A percentile compares a stretch with the other conserved stretches of the same genome.
phyloP scores from a whole-genome alignment of 2,797 vertebrate species.

The Phataginus tetradactyla region DNA sequence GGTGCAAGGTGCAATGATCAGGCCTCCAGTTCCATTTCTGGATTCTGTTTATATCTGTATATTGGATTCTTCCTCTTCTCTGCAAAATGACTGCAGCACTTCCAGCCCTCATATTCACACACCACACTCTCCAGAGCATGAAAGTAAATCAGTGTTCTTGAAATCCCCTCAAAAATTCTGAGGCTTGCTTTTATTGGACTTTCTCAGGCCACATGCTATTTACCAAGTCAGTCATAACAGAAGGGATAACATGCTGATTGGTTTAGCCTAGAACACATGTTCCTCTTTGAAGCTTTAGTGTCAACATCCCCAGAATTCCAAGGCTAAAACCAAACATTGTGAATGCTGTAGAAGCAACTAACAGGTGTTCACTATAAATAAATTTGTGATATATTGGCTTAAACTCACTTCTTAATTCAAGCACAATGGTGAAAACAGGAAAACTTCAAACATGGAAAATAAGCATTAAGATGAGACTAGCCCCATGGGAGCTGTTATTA shows the following conservation, averaged over 20 bases:
- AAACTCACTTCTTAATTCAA: constrained; percentile 27
- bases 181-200: neutral
- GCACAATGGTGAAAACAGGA: neutral
- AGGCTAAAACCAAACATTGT: neutral
- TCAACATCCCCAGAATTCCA: neutral
- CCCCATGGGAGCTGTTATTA: neutral
- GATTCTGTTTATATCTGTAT: neutral
- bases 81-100: neutral
- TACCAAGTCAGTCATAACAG: neutral
- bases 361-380: neutral
- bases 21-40: neutral
- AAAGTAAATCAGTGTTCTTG: neutral
- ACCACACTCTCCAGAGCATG: neutral
- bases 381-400: neutral
- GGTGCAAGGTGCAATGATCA: neutral
- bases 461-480: neutral
- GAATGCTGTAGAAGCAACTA: neutral
- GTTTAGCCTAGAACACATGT: neutral
- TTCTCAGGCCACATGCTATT: neutral
- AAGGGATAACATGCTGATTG: neutral
- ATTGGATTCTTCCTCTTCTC: neutral
- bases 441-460: neutral
- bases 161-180: neutral
- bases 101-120: neutral
- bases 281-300: neutral